Conservation (phyloP, 2,797 vertebrate genomes). For the Spinibarbus caldwelli region DNA sequence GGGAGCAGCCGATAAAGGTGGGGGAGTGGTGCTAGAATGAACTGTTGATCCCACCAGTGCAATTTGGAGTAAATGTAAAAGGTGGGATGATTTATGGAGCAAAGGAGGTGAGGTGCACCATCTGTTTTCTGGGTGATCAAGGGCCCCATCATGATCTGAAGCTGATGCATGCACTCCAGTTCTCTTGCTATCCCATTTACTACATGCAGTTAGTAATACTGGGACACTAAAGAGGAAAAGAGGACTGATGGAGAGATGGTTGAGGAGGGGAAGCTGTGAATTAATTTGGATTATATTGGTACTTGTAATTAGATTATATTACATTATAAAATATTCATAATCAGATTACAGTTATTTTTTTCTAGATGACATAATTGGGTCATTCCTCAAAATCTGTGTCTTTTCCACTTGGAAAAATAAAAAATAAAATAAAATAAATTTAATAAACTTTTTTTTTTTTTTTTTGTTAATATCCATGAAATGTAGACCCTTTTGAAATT, state of each 20-base stretch:
- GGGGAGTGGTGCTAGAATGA: conserved; percentile 7
- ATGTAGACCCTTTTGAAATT: too few relatives aligned
- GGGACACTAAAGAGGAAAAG: not conserved
- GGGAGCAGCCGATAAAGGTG: conserved; percentile 9
- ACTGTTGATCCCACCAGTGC: not conserved
- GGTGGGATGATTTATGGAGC: conserved; percentile 42
- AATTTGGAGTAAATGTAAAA: conserved; percentile 29
- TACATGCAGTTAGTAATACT: not conserved
- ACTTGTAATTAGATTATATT: too few relatives aligned
- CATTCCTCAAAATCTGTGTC: too few relatives aligned
- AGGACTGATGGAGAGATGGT: not conserved
- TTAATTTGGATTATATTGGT: too few relatives aligned
- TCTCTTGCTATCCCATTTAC: not conserved
- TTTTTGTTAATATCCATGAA: too few relatives aligned
- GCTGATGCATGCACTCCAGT: conserved; percentile 4
- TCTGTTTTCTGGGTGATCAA: too few relatives aligned
- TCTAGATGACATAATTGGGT: too few relatives aligned
- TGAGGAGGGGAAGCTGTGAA: not conserved
- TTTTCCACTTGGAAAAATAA: fast-evolving
- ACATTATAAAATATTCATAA: too few relatives aligned
- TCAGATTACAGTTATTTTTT: too few relatives aligned
- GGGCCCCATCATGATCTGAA: not conserved
- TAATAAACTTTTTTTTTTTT: too few relatives aligned
- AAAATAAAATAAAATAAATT: too few relatives aligned
- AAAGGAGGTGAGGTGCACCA: conserved; percentile 20